These are phyloP conservation scores for Erpornis zantholeuca DNA, from an alignment of 2,113 vertebrate species.

Conservation along the genomic window DNA sequence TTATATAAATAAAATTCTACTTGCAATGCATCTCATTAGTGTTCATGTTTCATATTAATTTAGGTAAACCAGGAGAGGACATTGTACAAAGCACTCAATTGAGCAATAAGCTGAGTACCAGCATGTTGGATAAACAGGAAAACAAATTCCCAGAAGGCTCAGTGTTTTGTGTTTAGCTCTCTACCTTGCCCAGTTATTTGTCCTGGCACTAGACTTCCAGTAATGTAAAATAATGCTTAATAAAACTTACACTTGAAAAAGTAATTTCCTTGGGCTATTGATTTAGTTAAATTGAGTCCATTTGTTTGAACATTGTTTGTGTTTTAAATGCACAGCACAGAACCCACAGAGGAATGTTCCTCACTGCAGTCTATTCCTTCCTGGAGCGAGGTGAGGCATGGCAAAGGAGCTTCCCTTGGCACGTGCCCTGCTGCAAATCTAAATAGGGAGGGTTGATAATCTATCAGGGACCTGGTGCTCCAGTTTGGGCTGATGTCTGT, in stretches of 20 bases:
- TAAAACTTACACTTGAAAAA: conserved; percentile 65
- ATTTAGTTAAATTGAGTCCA: conserved; percentile 68
- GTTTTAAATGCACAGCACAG: conserved; percentile 7
- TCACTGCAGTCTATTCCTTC: neutral
- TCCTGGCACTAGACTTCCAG: conserved; percentile 1
- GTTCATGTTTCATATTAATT: neutral
- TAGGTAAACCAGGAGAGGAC: neutral
- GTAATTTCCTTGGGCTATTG: conserved; percentile 70
- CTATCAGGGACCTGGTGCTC: neutral
- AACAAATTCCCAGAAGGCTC: neutral
- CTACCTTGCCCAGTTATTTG: neutral
- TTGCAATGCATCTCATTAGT: neutral
- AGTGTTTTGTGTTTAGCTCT: neutral
- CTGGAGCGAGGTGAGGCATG: neutral
- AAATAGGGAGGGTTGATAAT: neutral
- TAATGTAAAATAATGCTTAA: conserved; percentile 61
- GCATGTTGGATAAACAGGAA: neutral
- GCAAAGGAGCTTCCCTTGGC: neutral
- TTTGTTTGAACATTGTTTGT: conserved; percentile 31
- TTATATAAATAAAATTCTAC: neutral
- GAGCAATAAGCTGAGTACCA: neutral
- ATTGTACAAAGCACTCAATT: neutral
- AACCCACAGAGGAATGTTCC: neutral
- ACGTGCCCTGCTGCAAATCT: neutral
- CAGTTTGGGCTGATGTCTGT: neutral